These are phyloP conservation scores for Samia ricini DNA, from an alignment of 1,140 invertebrate genomes.

Conservation along the genomic window DNA sequence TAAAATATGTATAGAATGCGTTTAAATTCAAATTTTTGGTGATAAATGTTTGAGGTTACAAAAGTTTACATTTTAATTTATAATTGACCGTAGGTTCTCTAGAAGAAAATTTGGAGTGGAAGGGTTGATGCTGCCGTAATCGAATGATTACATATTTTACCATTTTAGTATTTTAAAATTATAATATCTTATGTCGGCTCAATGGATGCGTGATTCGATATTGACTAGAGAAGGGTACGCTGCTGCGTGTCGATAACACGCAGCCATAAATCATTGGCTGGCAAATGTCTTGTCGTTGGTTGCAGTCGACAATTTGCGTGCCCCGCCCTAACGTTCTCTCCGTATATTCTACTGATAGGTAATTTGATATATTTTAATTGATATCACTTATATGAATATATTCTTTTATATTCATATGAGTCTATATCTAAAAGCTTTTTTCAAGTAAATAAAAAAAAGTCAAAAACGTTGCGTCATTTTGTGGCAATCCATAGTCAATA, in stretches of 20 bases:
- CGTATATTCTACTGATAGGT: not conserved
- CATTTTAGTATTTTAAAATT: no score
- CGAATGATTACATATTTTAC: not conserved
- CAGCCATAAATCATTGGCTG: slow-evolving; percentile 64
- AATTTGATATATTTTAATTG: not conserved
- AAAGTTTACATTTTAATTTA: no score
- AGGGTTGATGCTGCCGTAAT: not conserved
- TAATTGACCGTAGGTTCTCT: not conserved
- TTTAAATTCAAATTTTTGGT: no score
- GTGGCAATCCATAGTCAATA: no score
- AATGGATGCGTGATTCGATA: slow-evolving; percentile 26
- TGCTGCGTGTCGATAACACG: slow-evolving; percentile 69
- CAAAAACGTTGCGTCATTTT: no score
- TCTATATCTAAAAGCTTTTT: no score
- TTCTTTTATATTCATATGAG: no score
- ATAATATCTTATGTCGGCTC: slow-evolving; percentile 26
- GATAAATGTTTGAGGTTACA: no score
- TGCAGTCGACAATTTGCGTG: slow-evolving; percentile 59
- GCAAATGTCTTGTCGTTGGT: slow-evolving; percentile 64
- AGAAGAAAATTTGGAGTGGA: not conserved
- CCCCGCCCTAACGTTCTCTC: slow-evolving; percentile 27
- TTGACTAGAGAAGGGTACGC: slow-evolving; percentile 52
- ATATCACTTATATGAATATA: not conserved
- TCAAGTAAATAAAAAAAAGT: no score
- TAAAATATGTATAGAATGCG: no score